Evolutionary conservation across 92 coral and sea anemone genomes (phyloP), one percentile per base, ranked within the genome.

Genomic region (Epizoanthus fatuus): DNA sequence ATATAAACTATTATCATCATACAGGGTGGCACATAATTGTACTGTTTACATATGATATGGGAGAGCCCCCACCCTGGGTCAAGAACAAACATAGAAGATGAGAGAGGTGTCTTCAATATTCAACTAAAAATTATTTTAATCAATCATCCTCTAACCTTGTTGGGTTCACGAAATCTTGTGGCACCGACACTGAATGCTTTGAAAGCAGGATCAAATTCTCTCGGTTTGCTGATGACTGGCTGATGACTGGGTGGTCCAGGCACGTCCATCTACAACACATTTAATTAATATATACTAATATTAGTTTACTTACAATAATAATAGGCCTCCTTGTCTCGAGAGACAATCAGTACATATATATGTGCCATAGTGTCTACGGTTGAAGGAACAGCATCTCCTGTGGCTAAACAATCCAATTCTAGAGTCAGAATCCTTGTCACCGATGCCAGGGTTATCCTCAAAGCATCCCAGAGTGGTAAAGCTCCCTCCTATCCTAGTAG

Each of bases 161-260:
- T 84, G 10, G 85, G 80, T 63, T 84, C 89, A 56, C 84, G 91
- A 63, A 97, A 91, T 62, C 98, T 94, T 40, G 90, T 82, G 38
- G 98, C 97, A 49, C 99, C 98, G 39, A 94, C 95, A 88, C 89
- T 90, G 51, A 97, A 97, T 47, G 99, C 70, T 73, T 93, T 92
- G 59, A 89, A 91, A 45, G 96, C 99, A 29, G 93, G 86, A n/a
- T 84, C 91, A 85, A 97, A 97, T 60, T 86, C 97, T 51, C 90
- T 74, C 29, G 98, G 99, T 77, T 90, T 93, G 71, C 99, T 96
- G 22, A 95, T 93, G 60, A 97, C 84, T 55, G 91, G 92, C 69
- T 97, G 99, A 55, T 97, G 86, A 4, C 95, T 90, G 1, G 95
- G 93, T 57, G 99, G 97, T 0, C 99, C 99, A 19, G 99, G 99